A percentile compares a stretch with the other conserved stretches of the same genome.
phyloP scores from a whole-genome alignment of 2,888 invertebrate genomes.

The Mythimna impura region DNA sequence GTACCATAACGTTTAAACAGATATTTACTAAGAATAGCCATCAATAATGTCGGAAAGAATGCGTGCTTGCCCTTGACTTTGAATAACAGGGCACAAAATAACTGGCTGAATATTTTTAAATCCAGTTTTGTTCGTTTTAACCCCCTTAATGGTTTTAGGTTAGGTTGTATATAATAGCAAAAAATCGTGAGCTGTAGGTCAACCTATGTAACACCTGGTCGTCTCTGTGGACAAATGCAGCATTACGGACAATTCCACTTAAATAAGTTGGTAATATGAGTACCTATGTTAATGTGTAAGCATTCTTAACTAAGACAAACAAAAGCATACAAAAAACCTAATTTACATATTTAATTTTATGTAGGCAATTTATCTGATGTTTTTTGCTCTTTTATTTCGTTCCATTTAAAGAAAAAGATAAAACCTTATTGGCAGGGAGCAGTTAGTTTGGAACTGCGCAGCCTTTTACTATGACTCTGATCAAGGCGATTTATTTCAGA shows the following conservation, averaged over 20 bases:
- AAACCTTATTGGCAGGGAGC: conserved; percentile 22
- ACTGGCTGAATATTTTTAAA: conserved; percentile 8
- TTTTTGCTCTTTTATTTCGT: conserved; percentile 42
- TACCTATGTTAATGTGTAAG: conserved; percentile 11
- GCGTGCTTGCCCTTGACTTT: conserved; percentile 24
- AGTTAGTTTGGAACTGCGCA: conserved; percentile 22
- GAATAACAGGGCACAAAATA: conserved; percentile 11
- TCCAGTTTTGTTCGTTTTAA: not conserved
- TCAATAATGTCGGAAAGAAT: conserved; percentile 5
- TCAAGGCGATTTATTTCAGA: conserved; percentile 82
- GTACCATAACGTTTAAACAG: conserved; percentile 13
- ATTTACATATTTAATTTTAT: conserved; percentile 49
- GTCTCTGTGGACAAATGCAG: conserved; percentile 10
- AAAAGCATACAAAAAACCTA: conserved; percentile 16
- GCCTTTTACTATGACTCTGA: conserved; percentile 70
- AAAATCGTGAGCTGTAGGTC: not conserved
- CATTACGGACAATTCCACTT: not conserved
- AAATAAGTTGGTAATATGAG: conserved; percentile 4
- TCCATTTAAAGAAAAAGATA: conserved; percentile 41
- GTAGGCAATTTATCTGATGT: conserved; percentile 24
- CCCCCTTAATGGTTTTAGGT: no score
- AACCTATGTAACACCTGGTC: not conserved
- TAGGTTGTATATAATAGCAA: not conserved
- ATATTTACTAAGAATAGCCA: conserved; percentile 11
- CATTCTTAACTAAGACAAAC: conserved; percentile 22